Conservation (phyloP, 2,888 invertebrate species). For the Drosophila infuscata region DNA sequence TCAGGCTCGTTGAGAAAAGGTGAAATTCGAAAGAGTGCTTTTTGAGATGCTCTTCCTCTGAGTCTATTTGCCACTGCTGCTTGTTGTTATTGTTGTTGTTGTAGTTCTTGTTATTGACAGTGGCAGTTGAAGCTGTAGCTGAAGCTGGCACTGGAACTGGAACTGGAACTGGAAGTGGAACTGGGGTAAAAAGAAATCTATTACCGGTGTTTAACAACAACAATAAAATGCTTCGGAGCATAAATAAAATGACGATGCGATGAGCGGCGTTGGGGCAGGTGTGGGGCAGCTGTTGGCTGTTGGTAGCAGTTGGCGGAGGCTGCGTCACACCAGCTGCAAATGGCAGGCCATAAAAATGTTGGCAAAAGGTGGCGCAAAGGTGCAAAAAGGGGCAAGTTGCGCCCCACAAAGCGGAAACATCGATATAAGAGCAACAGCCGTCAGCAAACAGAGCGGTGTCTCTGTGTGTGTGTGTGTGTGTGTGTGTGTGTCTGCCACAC, state of each 20-base stretch:
- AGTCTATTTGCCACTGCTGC: constrained; percentile 27
- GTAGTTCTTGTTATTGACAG: constrained; percentile 1
- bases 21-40: constrained; percentile 8
- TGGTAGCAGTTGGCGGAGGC: constrained; percentile 3
- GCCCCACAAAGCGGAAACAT: constrained; percentile 20
- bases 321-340: constrained; percentile 65
- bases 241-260: constrained; percentile 49
- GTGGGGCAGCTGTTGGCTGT: not conserved
- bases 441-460: not conserved
- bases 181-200: constrained; percentile 53
- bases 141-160: not conserved
- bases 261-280: constrained; percentile 1
- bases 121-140: constrained; percentile 28
- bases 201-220: constrained; percentile 76
- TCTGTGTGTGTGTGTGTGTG: not conserved
- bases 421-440: constrained; percentile 20
- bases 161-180: not conserved
- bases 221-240: constrained; percentile 63
- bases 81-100: constrained; percentile 1
- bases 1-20: not conserved
- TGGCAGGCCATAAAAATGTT: constrained; percentile 78
- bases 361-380: constrained; percentile 48
- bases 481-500: constrained; percentile 12
- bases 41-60: constrained; percentile 30
- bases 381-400: constrained; percentile 27